These are phyloP conservation scores for Marronus borbonicus DNA, from an alignment of 2,888 invertebrate species.

Conservation along the genomic window DNA sequence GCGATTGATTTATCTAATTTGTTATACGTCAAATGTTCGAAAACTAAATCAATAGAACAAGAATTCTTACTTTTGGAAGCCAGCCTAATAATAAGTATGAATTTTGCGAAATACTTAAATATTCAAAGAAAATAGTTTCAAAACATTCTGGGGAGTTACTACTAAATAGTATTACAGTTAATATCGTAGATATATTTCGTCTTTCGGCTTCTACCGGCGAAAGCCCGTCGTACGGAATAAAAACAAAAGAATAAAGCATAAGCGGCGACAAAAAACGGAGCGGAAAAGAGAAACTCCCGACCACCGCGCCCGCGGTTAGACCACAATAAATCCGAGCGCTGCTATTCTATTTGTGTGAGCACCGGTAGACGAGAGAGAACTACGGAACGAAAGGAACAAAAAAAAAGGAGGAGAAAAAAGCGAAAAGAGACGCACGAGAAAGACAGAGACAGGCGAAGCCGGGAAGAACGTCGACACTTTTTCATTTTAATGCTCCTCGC, in stretches of 20 bases:
- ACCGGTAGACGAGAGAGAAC: constrained; percentile 38
- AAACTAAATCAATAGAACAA: too few relatives aligned
- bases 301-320: constrained; percentile 46
- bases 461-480: constrained; percentile 54
- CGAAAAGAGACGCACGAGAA: constrained; percentile 41
- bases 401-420: constrained; percentile 13
- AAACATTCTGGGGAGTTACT: background rate
- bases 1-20: too few relatives aligned
- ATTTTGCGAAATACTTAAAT: too few relatives aligned
- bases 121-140: background rate
- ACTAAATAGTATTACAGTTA: constrained; percentile 37
- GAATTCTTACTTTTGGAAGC: too few relatives aligned
- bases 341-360: constrained; percentile 47
- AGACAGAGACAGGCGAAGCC: constrained; percentile 48
- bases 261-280: constrained; percentile 39
- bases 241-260: constrained; percentile 44
- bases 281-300: constrained; percentile 46
- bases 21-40: too few relatives aligned
- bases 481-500: constrained; percentile 52
- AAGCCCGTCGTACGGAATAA: constrained; percentile 32
- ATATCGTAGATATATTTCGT: constrained; percentile 36
- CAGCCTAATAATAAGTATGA: too few relatives aligned
- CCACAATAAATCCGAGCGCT: constrained; percentile 46
- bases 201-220: constrained; percentile 35
- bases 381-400: constrained; percentile 37